phyloP scores from a whole-genome alignment of 1,140 invertebrate genomes.

The Bombus ignitus region DNA sequence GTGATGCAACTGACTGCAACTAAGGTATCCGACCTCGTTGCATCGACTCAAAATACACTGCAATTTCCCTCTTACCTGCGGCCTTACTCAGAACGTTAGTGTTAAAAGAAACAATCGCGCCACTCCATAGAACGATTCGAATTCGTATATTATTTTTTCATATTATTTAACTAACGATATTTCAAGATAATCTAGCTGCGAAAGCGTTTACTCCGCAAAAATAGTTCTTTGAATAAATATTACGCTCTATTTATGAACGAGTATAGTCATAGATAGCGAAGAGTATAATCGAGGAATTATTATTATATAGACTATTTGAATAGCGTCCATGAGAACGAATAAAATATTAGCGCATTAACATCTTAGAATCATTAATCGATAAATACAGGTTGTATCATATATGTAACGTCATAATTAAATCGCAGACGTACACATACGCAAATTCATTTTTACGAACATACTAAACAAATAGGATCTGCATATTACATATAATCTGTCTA shows the following conservation, averaged over 20 bases:
- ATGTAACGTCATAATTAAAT: background rate
- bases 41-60: conserved; percentile 18
- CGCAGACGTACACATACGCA: too few species aligned
- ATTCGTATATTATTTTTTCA: background rate
- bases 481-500: too few species aligned
- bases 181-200: background rate
- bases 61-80: conserved; percentile 43
- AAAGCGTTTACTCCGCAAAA: too few species aligned
- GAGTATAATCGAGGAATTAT: too few species aligned
- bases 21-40: conserved; percentile 15
- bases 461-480: too few species aligned
- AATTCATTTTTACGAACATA: too few species aligned
- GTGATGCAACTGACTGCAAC: conserved; percentile 54
- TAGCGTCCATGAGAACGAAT: too few species aligned
- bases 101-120: background rate
- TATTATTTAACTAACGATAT: background rate
- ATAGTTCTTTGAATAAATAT: too few species aligned
- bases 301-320: too few species aligned
- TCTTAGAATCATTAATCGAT: background rate
- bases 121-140: background rate
- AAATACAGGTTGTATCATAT: background rate
- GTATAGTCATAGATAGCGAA: too few species aligned
- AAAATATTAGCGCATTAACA: background rate
- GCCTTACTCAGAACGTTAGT: background rate
- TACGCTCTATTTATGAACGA: too few species aligned